phyloP scores from a whole-genome alignment of 2,113 vertebrate species.

The Malurus alboscapulatus region DNA sequence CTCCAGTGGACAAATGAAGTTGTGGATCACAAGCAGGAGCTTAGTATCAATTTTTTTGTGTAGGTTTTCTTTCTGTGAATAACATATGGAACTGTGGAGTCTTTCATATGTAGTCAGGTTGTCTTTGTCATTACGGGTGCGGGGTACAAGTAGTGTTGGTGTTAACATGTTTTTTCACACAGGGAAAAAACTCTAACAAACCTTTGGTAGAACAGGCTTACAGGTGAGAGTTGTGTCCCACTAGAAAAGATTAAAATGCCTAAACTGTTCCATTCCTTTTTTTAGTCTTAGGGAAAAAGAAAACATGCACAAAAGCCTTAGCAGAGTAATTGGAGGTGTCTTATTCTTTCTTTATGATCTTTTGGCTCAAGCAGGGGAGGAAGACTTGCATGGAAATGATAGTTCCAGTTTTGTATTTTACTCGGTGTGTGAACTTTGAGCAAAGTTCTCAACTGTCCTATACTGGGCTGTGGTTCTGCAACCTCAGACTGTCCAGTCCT shows the following conservation, averaged over 20 bases:
- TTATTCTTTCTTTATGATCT: background rate
- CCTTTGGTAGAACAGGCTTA: background rate
- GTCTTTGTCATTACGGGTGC: background rate
- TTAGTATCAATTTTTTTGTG: background rate
- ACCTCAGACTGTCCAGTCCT: background rate
- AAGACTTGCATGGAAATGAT: background rate
- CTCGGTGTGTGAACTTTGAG: background rate
- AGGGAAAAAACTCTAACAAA: fast-evolving
- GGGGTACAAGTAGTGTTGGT: background rate
- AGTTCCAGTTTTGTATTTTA: background rate
- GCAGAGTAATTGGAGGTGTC: background rate
- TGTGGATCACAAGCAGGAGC: background rate
- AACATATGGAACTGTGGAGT: fast-evolving
- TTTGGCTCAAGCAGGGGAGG: background rate
- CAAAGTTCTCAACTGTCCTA: background rate
- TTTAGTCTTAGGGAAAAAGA: background rate
- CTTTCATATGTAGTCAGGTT: fast-evolving
- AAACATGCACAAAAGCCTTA: background rate
- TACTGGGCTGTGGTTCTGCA: background rate
- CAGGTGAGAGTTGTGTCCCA: background rate
- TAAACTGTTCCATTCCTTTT: background rate
- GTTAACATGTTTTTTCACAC: background rate
- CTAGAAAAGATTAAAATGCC: background rate
- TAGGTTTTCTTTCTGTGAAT: background rate
- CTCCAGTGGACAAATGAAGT: background rate